Base-by-base conservation (phyloP, 2,888 invertebrate species). In the Phlogophora meticulosa region DNA sequence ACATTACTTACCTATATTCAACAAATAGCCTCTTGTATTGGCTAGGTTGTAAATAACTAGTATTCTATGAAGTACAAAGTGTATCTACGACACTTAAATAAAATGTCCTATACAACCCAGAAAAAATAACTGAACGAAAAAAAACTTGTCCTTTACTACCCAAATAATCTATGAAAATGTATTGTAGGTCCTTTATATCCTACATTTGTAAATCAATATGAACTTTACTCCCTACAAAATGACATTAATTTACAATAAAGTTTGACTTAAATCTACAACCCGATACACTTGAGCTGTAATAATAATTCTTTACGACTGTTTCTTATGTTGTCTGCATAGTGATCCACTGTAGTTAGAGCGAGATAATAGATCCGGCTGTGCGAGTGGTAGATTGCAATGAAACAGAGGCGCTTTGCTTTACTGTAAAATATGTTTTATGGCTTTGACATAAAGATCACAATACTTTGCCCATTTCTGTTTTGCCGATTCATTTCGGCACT, bases 341-440 rank as follows among this genome's bases (percentile, higher is more conserved):
- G 45, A 46, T 46, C 7, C 46, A 24, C 46, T 46, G 46, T 43
- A 9, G 43, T 43, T 43, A 43, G 43, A 43, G 43, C 20, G 20
- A 43, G 43, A 20, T 43, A 43, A 43, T 20, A 20, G 20, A 43
- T 43, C n/a, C n/a, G n/a, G n/a, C 40, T 42, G 40, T 42, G 40
- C 43, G 43, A 43, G 43, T 43, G 43, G 43, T 43, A 43, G 43
- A 43, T 45, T 45, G 45, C 22, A 45, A 45, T 45, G 45, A 45
- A 45, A 24, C 22, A 45, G 45, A 45, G 45, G 45, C 45, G 45
- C 32, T 49, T 49, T 49, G 32, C 24, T 32, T 45, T 45, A 45
- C 22, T 45, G 45, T 45, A 24, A 43, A 45, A 4, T 45, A 22
- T 22, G 13, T 45, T 45, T 45, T 45, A 45, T 45, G 5, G 4